phyloP scores from a whole-genome alignment of 1,140 invertebrate genomes.

The Ips typographus region DNA sequence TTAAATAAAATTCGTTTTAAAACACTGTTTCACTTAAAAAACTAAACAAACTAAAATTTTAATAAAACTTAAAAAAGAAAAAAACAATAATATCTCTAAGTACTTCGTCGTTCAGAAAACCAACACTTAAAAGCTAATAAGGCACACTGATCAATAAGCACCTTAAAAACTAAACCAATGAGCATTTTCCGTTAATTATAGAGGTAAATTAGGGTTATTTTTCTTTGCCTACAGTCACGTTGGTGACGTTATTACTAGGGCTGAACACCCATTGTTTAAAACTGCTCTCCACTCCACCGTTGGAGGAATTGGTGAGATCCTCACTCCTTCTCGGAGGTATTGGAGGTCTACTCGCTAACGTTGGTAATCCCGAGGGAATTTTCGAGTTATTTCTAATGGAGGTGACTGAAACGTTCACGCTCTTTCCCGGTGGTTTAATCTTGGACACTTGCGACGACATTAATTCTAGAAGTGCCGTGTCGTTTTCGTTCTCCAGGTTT shows the following conservation, averaged over 20 bases:
- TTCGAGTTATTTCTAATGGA: slow-evolving; percentile 50
- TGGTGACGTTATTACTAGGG: slow-evolving; percentile 45
- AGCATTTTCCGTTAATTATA: slow-evolving; percentile 7
- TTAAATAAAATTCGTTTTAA: too few relatives aligned
- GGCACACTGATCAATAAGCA: slow-evolving; percentile 7
- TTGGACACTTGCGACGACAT: slow-evolving; percentile 42
- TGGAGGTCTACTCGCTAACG: slow-evolving; percentile 42
- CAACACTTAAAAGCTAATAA: slow-evolving; percentile 16
- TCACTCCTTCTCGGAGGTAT: slow-evolving; percentile 46
- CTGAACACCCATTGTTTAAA: slow-evolving; percentile 53
- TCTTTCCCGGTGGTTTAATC: slow-evolving; percentile 37
- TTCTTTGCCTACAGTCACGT: slow-evolving; percentile 42
- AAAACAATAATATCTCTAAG: too few relatives aligned
- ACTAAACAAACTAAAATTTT: too few relatives aligned
- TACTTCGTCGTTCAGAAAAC: not conserved
- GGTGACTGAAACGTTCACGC: slow-evolving; percentile 49
- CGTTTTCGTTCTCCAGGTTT: slow-evolving; percentile 46
- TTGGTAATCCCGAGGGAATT: slow-evolving; percentile 49
- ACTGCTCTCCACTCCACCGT: slow-evolving; percentile 44
- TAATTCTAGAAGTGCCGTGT: slow-evolving; percentile 48
- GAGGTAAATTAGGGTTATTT: slow-evolving; percentile 8
- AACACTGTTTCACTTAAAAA: too few relatives aligned
- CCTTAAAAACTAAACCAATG: not conserved
- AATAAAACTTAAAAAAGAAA: too few relatives aligned
- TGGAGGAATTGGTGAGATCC: slow-evolving; percentile 25